These are phyloP conservation scores for Microctenopoma steveboyesi DNA, from an alignment of 2,797 vertebrate genomes.

Conservation along the genomic window DNA sequence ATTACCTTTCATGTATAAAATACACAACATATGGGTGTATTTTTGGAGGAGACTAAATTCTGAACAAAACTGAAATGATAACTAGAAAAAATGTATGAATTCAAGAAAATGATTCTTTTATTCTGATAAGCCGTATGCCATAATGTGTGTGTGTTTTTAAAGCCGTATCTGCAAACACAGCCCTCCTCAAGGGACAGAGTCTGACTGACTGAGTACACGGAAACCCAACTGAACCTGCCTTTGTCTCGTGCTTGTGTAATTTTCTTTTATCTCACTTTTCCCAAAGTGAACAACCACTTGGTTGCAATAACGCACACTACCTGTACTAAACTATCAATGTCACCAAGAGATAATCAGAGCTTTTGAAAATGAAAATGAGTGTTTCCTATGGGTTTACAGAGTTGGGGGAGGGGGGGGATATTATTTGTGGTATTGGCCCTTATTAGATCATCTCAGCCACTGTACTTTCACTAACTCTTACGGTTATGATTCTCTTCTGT, in stretches of 20 bases:
- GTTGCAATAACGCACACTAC: conserved; percentile 15
- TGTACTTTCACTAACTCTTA: too few species aligned
- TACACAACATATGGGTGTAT: background rate
- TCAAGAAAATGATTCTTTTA: too few species aligned
- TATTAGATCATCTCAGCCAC: too few species aligned
- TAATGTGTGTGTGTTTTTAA: conserved; percentile 6
- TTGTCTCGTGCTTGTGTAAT: conserved; percentile 10
- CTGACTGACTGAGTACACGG: conserved; percentile 35
- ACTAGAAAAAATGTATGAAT: background rate
- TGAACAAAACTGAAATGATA: background rate
- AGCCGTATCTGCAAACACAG: conserved; percentile 35
- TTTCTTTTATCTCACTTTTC: conserved; percentile 48
- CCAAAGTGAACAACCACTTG: conserved; percentile 24
- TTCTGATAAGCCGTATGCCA: background rate
- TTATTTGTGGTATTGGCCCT: too few species aligned
- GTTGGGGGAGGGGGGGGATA: too few species aligned
- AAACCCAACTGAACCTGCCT: conserved; percentile 33
- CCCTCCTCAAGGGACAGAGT: conserved; percentile 16
- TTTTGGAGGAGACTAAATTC: background rate
- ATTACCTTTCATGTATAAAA: conserved; percentile 2
- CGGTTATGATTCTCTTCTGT: too few species aligned
- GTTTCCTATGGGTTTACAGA: too few species aligned
- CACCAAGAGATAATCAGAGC: background rate
- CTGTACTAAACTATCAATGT: conserved; percentile 13
- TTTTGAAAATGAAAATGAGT: too few species aligned